Base-by-base conservation (phyloP, 2,113 vertebrate species). In the Ameiurus melas region DNA sequence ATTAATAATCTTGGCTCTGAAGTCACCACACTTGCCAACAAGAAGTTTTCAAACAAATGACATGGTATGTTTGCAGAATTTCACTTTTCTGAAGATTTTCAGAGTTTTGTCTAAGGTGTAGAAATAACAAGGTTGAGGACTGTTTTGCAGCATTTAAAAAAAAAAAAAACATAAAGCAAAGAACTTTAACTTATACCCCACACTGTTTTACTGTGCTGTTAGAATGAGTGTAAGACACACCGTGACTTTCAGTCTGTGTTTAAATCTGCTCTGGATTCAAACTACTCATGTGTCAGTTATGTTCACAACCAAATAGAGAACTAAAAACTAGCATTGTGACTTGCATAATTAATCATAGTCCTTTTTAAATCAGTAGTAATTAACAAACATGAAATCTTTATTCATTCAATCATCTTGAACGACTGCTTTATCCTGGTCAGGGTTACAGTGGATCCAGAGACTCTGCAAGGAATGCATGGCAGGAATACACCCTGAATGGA, bases 1-100 rank as follows among this genome's bases (percentile, higher is more conserved):
- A 95, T 94, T 93, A 94, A 93, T 89, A 92, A 94, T 92, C 93
- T 86, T 78, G 89, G 87, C 86, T 82, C 73, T 87, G 86, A 93
- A 92, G 86, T 91, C 89, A 92, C 85, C 84, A 83, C 75, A 86
- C 88, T 33, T 71, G 83, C 89, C 87, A 90, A 66, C 90, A 88
- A 90, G 81, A 92, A 85, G 85, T 39, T 85, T 89, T 86, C 64
- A 83, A 89, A 84, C 90, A 90, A 91, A 87, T 39, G n/a, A n/a
- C n/a, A 53, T 57, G 60, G 53, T 17, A 70, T 73, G 22, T 75
- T 87, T 85, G 73, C 64, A 81, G 19, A 81, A 17, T 77, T 57
- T n/a, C 33, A 77, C 30, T 78, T 78, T 57, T 78, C 64, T 73
- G 22, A 87, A n/a, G 30, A 70, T 53, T 55, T 66, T 47, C 20